Conservation (phyloP, 2,797 vertebrate genomes). For the Coluber constrictor region DNA sequence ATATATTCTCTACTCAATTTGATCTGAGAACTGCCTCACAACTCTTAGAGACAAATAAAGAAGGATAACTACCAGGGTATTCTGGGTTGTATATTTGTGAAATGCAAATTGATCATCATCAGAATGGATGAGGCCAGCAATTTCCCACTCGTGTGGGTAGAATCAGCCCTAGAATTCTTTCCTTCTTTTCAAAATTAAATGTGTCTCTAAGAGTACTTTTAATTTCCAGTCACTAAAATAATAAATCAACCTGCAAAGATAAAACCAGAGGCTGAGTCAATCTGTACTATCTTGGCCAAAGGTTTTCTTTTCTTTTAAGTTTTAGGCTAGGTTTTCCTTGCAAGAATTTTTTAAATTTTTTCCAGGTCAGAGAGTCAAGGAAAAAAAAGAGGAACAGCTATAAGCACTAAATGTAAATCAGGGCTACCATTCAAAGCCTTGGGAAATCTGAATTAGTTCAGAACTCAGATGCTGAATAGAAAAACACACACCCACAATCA, state of each 20-base stretch:
- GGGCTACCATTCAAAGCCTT: not conserved
- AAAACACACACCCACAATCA: not conserved
- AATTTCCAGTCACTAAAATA: slow-evolving; percentile 23
- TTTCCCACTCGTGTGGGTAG: not conserved
- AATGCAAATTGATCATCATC: not conserved
- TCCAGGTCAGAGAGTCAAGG: not conserved
- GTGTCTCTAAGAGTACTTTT: not conserved
- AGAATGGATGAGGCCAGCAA: not conserved
- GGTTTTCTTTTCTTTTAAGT: not conserved
- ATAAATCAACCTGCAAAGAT: slow-evolving; percentile 6
- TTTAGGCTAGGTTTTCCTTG: not conserved
- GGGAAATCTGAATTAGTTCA: not conserved
- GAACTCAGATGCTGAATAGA: not conserved
- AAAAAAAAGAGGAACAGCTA: not conserved
- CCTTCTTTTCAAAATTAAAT: not conserved
- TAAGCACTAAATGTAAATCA: not conserved
- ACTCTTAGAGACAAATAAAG: not conserved
- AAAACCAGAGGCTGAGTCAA: slow-evolving; percentile 6
- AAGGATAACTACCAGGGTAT: not conserved
- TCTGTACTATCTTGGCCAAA: not conserved
- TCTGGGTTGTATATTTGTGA: not conserved
- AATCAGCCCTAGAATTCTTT: not conserved
- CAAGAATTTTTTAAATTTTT: slow-evolving; percentile 19
- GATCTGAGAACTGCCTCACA: not conserved
- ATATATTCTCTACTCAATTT: not conserved